Evolutionary conservation across 2,888 invertebrate genomes (phyloP), one percentile per base, ranked within the genome.

Genomic region (Ormyrus pomaceus): DNA sequence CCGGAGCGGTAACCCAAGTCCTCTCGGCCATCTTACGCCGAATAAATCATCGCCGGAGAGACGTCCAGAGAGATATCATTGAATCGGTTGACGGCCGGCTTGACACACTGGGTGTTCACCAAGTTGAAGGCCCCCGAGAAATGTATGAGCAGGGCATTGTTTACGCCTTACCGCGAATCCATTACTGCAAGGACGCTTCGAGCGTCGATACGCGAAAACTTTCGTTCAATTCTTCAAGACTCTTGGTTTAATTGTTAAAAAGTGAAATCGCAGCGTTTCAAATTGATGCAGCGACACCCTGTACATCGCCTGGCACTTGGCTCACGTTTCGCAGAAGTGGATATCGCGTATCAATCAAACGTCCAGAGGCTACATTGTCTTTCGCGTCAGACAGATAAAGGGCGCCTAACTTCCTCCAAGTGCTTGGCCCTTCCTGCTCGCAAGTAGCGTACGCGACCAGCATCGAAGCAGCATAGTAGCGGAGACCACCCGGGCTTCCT

Each of bases 311-410:
- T 34, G 34, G 34, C 34, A 34, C 34, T 2, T 34, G 34, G 34
- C 34, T 34, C 34, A 34, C 34, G n/a, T 64, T 64, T n/a, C 10
- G 48, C 13, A 55, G 55, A 48, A 45, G 45, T 87, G 87, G 86
- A 86, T 88, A 89, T 89, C 87, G 87, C 87, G 86, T 89, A 90
- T 90, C 88, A 89, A 90, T 90, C 89, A 89, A 86, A 88, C 83
- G 86, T 86, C 84, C 84, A 85, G 86, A 83, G 2, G 84, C 83
- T 83, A 84, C 87, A 89, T 89, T 89, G 89, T 89, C 88, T 89
- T 87, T 87, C 85, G 86, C 83, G 86, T 86, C 85, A 85, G 86
- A 83, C 86, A 85, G 85, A 89, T 88, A 89, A 87, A 87, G 85
- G 86, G 82, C 72, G 83, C 69, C 78, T 53, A 70, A 70, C 72